Conservation (phyloP, 2,113 vertebrate genomes). For the Leptosomus discolor region DNA sequence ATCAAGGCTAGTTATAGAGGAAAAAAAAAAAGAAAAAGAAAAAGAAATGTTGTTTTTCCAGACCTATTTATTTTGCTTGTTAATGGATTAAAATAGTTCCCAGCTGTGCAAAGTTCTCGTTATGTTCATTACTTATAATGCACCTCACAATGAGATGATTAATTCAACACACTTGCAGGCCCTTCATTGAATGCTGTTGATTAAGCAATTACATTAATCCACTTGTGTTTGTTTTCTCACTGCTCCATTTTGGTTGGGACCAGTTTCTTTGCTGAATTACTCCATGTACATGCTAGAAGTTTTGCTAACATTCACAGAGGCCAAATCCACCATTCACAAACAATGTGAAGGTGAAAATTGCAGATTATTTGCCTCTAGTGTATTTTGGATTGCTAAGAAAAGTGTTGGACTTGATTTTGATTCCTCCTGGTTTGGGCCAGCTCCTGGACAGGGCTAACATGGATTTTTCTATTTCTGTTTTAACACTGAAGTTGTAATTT, state of each 20-base stretch:
- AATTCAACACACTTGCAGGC: constrained; percentile 79
- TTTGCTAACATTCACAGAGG: constrained; percentile 27
- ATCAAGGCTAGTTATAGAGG: not conserved
- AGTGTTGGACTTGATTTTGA: not conserved
- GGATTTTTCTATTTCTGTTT: not conserved
- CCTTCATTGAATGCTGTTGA: constrained; percentile 72
- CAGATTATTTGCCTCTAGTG: constrained; percentile 5
- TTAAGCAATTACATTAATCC: constrained; percentile 89
- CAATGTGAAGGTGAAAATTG: constrained; percentile 10
- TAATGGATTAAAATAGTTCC: constrained; percentile 89
- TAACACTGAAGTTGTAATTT: not conserved
- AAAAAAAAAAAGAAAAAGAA: constrained; percentile 29
- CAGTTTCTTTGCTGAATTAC: constrained; percentile 71
- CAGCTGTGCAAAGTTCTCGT: constrained; percentile 87
- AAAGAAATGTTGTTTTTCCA: constrained; percentile 72
- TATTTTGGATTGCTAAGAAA: not conserved
- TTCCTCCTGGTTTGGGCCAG: not conserved
- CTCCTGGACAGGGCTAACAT: not conserved
- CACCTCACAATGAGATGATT: constrained; percentile 85
- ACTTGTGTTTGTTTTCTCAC: constrained; percentile 84
- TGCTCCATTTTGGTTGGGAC: constrained; percentile 63
- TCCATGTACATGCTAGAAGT: constrained; percentile 1
- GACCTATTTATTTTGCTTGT: constrained; percentile 86
- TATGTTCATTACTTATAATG: constrained; percentile 81
- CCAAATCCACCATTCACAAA: not conserved